A percentile compares a stretch with the other conserved stretches of the same genome.
phyloP scores from a whole-genome alignment of 2,888 invertebrate species.

The Raillietiella orientalis region DNA sequence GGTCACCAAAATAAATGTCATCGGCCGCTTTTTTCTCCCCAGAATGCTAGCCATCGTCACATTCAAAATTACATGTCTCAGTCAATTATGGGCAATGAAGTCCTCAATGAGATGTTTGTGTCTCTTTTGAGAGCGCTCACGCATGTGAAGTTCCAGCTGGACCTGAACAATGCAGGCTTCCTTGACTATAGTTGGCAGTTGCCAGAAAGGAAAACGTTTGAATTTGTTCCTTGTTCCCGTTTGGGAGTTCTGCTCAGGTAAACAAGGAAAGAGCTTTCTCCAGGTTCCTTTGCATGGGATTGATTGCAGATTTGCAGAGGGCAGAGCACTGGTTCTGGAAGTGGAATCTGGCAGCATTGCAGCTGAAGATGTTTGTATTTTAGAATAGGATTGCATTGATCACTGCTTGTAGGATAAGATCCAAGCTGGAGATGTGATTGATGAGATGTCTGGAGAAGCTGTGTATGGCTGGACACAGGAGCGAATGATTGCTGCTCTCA shows the following conservation, averaged over 20 bases:
- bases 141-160: constrained; percentile 17
- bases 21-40: too few relatives aligned
- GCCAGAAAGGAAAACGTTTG: constrained; percentile 18
- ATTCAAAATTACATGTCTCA: too few relatives aligned
- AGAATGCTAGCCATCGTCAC: too few relatives aligned
- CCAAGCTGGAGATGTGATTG: constrained; percentile 24
- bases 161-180: constrained; percentile 22
- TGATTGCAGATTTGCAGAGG: constrained; percentile 19
- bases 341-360: constrained; percentile 24
- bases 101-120: constrained; percentile 21
- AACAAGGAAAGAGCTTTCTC: too few relatives aligned
- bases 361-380: constrained; percentile 21
- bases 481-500: too few relatives aligned
- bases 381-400: constrained; percentile 4
- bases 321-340: constrained; percentile 22
- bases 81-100: constrained; percentile 26
- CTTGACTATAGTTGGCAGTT: constrained; percentile 26
- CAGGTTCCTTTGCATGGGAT: constrained; percentile 7
- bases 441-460: constrained; percentile 23
- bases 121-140: constrained; percentile 18
- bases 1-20: too few relatives aligned
- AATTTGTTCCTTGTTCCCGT: constrained; percentile 25
- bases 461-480: too few relatives aligned
- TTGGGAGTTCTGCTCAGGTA: constrained; percentile 25
- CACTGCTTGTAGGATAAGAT: constrained; percentile 18